Evolutionary conservation across 2,888 invertebrate species (phyloP).

Genomic region (Lutraria lutraria): DNA sequence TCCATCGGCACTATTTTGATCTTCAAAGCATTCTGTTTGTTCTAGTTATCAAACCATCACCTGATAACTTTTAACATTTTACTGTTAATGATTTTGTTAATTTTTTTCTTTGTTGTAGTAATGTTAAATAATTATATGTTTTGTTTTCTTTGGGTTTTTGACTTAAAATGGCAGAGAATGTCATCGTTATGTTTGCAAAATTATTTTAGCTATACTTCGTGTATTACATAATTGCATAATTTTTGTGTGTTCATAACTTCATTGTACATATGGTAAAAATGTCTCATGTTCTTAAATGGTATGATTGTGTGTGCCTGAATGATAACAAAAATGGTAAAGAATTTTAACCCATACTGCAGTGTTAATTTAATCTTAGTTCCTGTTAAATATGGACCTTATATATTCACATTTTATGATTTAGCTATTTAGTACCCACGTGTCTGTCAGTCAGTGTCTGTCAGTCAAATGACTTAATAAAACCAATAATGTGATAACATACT

Average conservation of each 20-base stretch:
- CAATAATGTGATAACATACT: no score
- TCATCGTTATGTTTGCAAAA: slow-evolving; percentile 10
- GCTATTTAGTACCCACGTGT: no score
- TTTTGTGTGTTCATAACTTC: slow-evolving; percentile 15
- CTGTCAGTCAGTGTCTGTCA: no score
- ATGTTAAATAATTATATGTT: slow-evolving; percentile 8
- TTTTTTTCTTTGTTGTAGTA: slow-evolving; percentile 8
- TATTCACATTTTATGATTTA: no score
- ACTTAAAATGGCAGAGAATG: slow-evolving; percentile 15
- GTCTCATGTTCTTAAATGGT: no score
- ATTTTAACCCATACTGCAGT: no score
- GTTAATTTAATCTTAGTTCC: no score
- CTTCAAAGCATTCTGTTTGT: not conserved
- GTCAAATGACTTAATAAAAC: no score
- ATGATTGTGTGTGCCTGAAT: no score
- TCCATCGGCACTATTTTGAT: not conserved
- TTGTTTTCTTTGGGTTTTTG: not conserved
- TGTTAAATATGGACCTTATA: no score
- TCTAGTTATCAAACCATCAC: not conserved
- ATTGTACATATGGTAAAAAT: not conserved
- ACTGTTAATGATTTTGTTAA: slow-evolving; percentile 13
- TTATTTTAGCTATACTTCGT: not conserved
- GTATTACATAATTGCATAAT: slow-evolving; percentile 17
- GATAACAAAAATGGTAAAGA: no score
- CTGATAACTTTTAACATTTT: not conserved